phyloP scores from a whole-genome alignment of 92 coral and sea anemone genomes.

The Porites evermanni region DNA sequence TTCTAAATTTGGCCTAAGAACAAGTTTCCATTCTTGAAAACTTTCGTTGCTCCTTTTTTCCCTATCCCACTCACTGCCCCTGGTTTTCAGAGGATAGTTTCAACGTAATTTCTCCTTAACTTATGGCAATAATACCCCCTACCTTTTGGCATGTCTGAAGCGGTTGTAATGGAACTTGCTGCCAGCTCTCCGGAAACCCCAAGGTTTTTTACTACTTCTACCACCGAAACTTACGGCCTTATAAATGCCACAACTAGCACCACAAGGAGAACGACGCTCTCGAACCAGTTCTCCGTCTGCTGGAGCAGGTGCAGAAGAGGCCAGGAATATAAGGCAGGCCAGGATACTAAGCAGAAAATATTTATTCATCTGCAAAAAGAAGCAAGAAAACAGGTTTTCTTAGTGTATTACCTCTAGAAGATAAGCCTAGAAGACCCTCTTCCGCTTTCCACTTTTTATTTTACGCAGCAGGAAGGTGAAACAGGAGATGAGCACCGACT shows the following conservation, averaged over 20 bases:
- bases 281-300: background rate
- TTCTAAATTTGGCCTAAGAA: no score
- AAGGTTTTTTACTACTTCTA: background rate
- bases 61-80: no score
- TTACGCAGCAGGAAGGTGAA: no score
- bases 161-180: constrained; percentile 5
- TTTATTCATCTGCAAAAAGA: constrained; percentile 30
- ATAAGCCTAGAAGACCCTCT: no score
- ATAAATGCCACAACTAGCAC: background rate
- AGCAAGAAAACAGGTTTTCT: background rate
- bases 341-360: constrained; percentile 16
- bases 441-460: no score
- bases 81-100: no score
- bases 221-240: constrained; percentile 17
- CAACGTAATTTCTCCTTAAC: no score
- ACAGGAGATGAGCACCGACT: no score
- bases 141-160: constrained; percentile 27
- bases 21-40: no score
- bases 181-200: background rate
- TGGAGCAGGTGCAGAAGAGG: background rate
- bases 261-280: constrained; percentile 39
- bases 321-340: constrained; percentile 34
- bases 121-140: background rate
- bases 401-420: no score
- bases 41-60: no score